Conservation (phyloP, 2,113 vertebrate genomes). For the Thymallus thymallus region DNA sequence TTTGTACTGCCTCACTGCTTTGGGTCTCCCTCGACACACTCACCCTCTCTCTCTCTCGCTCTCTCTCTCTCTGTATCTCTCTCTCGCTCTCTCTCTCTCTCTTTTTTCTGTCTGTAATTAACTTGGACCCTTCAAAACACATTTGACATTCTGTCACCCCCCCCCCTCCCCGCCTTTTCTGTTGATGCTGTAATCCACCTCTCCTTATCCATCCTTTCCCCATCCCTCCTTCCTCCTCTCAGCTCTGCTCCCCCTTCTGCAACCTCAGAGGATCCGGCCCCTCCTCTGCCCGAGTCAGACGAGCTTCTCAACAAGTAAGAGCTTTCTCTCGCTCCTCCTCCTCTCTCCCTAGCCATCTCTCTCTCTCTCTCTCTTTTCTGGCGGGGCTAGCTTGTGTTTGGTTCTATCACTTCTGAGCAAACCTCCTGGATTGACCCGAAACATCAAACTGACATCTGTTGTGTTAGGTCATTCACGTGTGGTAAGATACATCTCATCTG, state of each 20-base stretch:
- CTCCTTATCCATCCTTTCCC: slow-evolving; percentile 2
- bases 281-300: slow-evolving; percentile 87
- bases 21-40: slow-evolving; percentile 8
- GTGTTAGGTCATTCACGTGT: too few species aligned
- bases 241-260: slow-evolving; percentile 74
- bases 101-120: slow-evolving; percentile 13
- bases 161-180: too few species aligned
- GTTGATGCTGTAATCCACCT: too few species aligned
- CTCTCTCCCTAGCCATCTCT: background rate
- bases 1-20: slow-evolving; percentile 11
- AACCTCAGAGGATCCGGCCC: slow-evolving; percentile 81
- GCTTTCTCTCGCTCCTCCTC: slow-evolving; percentile 19
- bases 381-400: background rate
- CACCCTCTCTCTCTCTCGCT: slow-evolving; percentile 27
- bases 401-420: background rate
- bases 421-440: background rate
- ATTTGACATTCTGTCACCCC: too few species aligned
- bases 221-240: slow-evolving; percentile 47
- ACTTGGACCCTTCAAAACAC: background rate
- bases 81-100: slow-evolving; percentile 28
- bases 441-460: background rate
- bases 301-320: slow-evolving; percentile 94
- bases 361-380: background rate
- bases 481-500: too few species aligned
- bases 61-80: slow-evolving; percentile 12